These are phyloP conservation scores for Zhengitettix transpicula DNA, from an alignment of 2,888 invertebrate species.

Conservation along the genomic window DNA sequence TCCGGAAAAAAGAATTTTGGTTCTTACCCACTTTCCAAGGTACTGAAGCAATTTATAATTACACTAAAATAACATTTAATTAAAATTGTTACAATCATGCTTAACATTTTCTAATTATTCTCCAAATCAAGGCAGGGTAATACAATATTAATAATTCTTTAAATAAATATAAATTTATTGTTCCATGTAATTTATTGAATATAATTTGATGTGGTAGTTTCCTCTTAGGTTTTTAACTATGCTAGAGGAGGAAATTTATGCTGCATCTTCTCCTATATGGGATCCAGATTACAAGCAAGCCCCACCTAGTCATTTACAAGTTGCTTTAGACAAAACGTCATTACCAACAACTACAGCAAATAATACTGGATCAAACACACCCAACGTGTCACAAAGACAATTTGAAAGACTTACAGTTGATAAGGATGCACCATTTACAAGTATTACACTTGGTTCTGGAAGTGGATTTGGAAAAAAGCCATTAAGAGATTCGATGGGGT, in stretches of 20 bases:
- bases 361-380: no score
- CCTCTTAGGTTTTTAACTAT: constrained; percentile 62
- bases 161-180: no score
- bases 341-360: no score
- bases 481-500: constrained; percentile 1
- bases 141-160: no score
- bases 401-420: constrained; percentile 51
- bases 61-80: no score
- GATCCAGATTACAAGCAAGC: constrained; percentile 72
- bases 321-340: constrained; percentile 35
- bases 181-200: no score
- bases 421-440: constrained; percentile 45
- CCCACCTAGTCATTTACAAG: constrained; percentile 47
- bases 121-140: no score
- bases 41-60: constrained; percentile 16
- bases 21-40: constrained; percentile 76
- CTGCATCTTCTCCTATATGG: constrained; percentile 80
- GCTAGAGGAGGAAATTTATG: constrained; percentile 76
- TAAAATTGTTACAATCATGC: no score
- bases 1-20: constrained; percentile 63
- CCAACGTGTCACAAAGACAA: constrained; percentile 24
- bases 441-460: constrained; percentile 43
- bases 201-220: background rate
- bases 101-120: no score
- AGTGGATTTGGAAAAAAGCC: constrained; percentile 27